phyloP scores from a whole-genome alignment of 2,797 vertebrate species.

The Onychomys leucogaster region DNA sequence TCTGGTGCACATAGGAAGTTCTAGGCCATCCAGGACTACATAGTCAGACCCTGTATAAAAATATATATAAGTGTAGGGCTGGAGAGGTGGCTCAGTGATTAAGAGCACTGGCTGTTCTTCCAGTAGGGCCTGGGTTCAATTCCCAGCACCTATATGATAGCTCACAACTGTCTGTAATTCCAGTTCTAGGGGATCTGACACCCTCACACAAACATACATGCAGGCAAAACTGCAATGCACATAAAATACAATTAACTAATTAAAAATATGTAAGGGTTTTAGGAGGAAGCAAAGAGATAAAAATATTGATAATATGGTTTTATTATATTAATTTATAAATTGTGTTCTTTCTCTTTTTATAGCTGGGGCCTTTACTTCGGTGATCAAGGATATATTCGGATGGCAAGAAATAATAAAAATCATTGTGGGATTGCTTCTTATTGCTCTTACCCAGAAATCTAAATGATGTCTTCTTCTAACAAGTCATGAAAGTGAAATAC shows the following conservation, averaged over 20 bases:
- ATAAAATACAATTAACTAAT: not conserved
- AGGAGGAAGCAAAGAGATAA: slow-evolving; percentile 13
- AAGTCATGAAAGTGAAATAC: slow-evolving; percentile 39
- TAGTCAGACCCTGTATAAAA: not conserved
- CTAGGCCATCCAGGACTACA: not conserved
- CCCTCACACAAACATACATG: not conserved
- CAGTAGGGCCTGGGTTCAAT: not conserved
- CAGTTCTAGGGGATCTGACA: not conserved
- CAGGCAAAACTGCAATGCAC: not conserved
- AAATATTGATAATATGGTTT: slow-evolving; percentile 41
- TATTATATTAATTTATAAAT: slow-evolving; percentile 64
- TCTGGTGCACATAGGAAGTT: not conserved
- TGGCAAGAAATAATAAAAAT: slow-evolving; percentile 91
- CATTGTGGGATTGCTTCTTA: slow-evolving; percentile 93
- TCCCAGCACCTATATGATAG: not conserved
- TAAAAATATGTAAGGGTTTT: not conserved
- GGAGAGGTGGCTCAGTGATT: not conserved
- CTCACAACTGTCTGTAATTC: not conserved
- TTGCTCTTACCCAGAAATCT: slow-evolving; percentile 90
- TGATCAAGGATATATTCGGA: slow-evolving; percentile 93
- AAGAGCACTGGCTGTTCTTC: not conserved
- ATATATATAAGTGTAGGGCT: not conserved
- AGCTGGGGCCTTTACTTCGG: slow-evolving; percentile 93
- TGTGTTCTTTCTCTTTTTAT: slow-evolving; percentile 55
- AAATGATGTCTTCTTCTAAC: slow-evolving; percentile 56